Base-by-base conservation (phyloP, 2,113 vertebrate species). In the Ageneiosus marmoratus region DNA sequence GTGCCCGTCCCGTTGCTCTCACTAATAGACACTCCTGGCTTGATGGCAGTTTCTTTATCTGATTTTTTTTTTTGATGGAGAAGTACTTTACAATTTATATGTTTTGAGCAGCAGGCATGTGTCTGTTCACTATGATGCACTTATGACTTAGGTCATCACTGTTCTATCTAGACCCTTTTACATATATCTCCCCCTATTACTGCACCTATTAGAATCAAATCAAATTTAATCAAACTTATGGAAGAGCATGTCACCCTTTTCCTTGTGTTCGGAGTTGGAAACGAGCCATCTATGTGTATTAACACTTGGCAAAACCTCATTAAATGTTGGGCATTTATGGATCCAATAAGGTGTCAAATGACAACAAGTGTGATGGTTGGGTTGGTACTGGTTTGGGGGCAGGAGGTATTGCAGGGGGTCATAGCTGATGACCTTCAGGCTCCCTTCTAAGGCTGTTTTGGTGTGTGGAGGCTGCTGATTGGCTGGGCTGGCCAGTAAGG, bases 361-460 rank as follows among this genome's bases (percentile, higher is more conserved):
- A 75, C 80, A 78, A 67, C 48, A 63, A 15, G 67, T 77, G 73
- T 82, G 70, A 67, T 11, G 70, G 82, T 62, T 56, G 22, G 78
- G 81, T 84, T 44, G 44, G 29, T 67, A 37, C 50, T 75, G 72
- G 16, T 34, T 24, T 37, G 50, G 73, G 53, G 70, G 27, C 37
- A 86, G 86, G 86, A 58, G 81, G 56, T 81, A 86, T 90, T 84
- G 89, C 75, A 82, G 88, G 87, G 91, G 90, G 87, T 82, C 89
- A 86, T 24, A 87, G 90, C 87, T 92, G 91, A 86, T 84, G 91
- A 93, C 94, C 93, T 94, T 93, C 89, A 90, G 90, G 90, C 50
- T 87, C 81, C 95, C 94, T 94, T 96, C 92, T 96, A 95, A 94
- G 94, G 94, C 89, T 88, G 92, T 93, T 89, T 91, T 87, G 89